Evolutionary conservation across 2,888 invertebrate species (phyloP), one percentile per base, ranked within the genome.

Genomic region (Aethes cnicana): DNA sequence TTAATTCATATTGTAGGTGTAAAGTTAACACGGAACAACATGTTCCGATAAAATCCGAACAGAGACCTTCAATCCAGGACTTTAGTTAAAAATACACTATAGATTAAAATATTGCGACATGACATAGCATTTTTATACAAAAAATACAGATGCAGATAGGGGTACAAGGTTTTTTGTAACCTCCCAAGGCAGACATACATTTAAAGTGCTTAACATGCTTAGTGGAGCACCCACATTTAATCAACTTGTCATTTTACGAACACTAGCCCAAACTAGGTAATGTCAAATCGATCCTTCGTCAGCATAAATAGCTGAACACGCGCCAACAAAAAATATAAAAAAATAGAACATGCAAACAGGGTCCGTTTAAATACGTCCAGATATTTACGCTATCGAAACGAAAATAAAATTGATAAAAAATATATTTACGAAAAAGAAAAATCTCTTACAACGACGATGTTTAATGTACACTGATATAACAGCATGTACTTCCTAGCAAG

Each of bases 221-320:
- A 30, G 25, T 11, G 21, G n/a, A 50, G 46, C 47, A 39, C 44
- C 54, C 47, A 47, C 9, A 37, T 54, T 55, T 54, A 67, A 59
- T 65, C 86, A 85, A 87, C 81, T 89, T 87, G 84, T 78, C 85
- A 87, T 84, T 82, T 89, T 85, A 82, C 69, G 62, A 81, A 88
- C 87, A 53, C 88, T 89, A 87, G 86, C 84, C 54, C 47, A 50
- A 59, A 44, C 87, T 89, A 89, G 87, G 88, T 88, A 89, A 88
- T 84, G 86, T 83, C 88, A 88, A 89, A 87, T 89, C 74, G 85
- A 72, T 64, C 64, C 50, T 50, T 54, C 56, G 47, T 54, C 57
- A 55, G 50, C 57, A 56, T 53, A 53, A 56, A 53, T 50, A 54
- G 54, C 54, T 50, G 43, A 16, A 56, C 18, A 33, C 39, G 23